Percentiles rank a stretch among this genome's conserved stretches.
These are phyloP conservation scores for Thamnophis elegans DNA, from an alignment of 2,797 vertebrate species.

Conservation along the genomic window DNA sequence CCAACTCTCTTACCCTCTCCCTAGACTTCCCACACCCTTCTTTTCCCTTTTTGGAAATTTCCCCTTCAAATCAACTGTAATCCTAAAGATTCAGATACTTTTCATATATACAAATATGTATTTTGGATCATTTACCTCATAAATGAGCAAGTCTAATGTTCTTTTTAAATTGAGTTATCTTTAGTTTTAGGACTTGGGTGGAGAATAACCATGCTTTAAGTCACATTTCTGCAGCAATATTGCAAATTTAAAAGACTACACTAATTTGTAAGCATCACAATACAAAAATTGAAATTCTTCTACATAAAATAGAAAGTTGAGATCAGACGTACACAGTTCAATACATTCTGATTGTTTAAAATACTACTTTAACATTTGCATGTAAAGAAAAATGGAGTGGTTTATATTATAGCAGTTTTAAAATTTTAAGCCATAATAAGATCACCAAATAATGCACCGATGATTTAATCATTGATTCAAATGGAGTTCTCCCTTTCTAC, in stretches of 20 bases:
- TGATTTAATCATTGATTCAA: background rate
- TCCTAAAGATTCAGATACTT: background rate
- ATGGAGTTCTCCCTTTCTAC: background rate
- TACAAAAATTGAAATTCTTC: background rate
- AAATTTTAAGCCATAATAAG: background rate
- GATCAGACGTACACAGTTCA: background rate
- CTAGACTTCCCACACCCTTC: background rate
- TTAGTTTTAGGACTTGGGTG: background rate
- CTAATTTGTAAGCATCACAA: background rate
- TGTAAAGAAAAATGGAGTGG: background rate
- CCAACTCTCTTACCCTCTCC: background rate
- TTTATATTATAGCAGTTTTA: background rate
- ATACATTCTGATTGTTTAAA: background rate
- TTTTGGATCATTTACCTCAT: background rate
- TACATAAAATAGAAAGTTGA: background rate
- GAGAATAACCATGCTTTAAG: background rate
- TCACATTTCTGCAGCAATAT: background rate
- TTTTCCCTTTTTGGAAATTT: background rate
- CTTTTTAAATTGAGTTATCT: background rate
- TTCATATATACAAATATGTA: background rate
- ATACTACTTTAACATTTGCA: background rate
- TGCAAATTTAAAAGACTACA: background rate
- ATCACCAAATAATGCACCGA: background rate
- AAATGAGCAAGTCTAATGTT: background rate
- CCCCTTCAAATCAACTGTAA: background rate